Conservation (phyloP, 1,140 invertebrate genomes). For the Heliconius hewitsoni region DNA sequence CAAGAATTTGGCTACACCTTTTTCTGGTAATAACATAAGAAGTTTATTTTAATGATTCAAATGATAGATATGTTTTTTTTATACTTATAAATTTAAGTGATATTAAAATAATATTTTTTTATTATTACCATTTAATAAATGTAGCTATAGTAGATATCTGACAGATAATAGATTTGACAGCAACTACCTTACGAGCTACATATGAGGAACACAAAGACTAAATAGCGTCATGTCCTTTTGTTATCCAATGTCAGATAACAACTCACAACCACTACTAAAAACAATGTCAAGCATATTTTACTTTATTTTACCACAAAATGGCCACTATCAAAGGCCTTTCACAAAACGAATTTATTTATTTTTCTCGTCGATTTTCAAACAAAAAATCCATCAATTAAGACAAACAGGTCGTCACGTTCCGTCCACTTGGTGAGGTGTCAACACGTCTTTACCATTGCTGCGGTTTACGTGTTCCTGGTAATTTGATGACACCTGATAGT, state of each 20-base stretch:
- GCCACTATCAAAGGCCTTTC: not conserved
- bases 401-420: conserved; percentile 23
- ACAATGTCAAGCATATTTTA: not conserved
- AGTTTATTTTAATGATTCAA: not conserved
- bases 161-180: too few relatives aligned
- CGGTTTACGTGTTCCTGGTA: conserved; percentile 10
- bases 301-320: not conserved
- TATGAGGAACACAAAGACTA: not conserved
- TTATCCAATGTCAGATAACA: not conserved
- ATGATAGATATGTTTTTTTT: not conserved
- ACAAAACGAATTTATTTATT: not conserved
- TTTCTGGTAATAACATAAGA: not conserved
- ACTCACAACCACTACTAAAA: not conserved
- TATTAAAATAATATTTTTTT: too few relatives aligned
- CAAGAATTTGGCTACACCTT: not conserved
- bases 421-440: conserved; percentile 15
- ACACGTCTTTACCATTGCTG: conserved; percentile 20
- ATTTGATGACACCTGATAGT: not conserved
- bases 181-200: too few relatives aligned
- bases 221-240: not conserved
- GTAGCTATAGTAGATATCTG: too few relatives aligned
- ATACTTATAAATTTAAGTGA: not conserved
- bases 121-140: too few relatives aligned
- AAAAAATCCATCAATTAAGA: conserved; percentile 20
- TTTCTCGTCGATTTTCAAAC: not conserved